These are phyloP conservation scores for Eudemis profundana DNA, from an alignment of 2,888 invertebrate genomes.

Conservation along the genomic window DNA sequence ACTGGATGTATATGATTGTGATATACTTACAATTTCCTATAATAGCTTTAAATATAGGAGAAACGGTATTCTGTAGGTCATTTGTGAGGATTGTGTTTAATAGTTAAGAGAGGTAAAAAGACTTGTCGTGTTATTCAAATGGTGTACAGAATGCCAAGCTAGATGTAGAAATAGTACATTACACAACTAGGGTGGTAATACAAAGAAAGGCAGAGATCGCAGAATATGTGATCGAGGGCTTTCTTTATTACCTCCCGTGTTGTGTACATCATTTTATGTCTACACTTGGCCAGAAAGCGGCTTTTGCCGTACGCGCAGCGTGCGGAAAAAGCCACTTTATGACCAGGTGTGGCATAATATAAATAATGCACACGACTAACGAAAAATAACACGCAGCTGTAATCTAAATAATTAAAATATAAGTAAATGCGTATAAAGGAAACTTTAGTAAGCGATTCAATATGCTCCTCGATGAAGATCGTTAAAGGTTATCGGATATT, in stretches of 20 bases:
- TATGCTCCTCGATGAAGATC: not conserved
- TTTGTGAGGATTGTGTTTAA: constrained; percentile 13
- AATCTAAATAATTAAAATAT: constrained; percentile 6
- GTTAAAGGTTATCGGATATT: no score
- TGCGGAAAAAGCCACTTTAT: no score
- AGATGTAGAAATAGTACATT: constrained; percentile 31
- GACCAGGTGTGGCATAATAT: no score
- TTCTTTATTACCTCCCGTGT: no score
- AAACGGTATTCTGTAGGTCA: constrained; percentile 44
- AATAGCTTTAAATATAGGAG: constrained; percentile 52
- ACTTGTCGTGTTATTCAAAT: not conserved
- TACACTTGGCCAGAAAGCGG: no score
- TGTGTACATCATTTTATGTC: no score
- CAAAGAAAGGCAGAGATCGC: no score
- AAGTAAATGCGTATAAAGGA: constrained; percentile 1
- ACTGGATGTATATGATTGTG: constrained; percentile 47
- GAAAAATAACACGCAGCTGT: constrained; percentile 18
- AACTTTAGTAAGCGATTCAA: not conserved
- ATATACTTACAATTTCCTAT: constrained; percentile 54
- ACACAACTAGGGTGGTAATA: no score
- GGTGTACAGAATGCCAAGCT: constrained; percentile 40
- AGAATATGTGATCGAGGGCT: no score
- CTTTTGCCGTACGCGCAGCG: no score
- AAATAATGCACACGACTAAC: constrained; percentile 44
- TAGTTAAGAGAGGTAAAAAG: not conserved